These are phyloP conservation scores for Takifugu rubripes DNA, from an alignment of 2,797 vertebrate genomes.

Conservation along the genomic window DNA sequence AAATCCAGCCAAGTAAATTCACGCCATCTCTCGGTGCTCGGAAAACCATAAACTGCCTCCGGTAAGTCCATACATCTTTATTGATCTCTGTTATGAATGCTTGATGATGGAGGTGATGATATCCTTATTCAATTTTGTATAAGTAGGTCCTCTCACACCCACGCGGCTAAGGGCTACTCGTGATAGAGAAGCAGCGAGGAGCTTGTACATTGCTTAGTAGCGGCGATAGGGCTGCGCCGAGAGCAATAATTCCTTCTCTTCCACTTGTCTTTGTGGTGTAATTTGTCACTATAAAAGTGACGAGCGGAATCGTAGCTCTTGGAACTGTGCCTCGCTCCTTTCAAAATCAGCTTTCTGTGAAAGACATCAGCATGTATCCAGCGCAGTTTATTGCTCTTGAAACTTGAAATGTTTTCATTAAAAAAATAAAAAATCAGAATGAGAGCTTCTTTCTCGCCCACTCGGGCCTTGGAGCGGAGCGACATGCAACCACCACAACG, in stretches of 20 bases:
- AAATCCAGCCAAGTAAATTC: conserved; percentile 63
- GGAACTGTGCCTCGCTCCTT: conserved; percentile 60
- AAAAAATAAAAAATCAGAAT: background rate
- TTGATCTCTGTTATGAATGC: conserved; percentile 72
- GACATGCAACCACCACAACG: conserved; percentile 11
- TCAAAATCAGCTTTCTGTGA: conserved; percentile 59
- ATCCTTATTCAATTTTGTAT: conserved; percentile 75
- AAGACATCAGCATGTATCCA: conserved; percentile 56
- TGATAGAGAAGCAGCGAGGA: conserved; percentile 36
- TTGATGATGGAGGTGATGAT: conserved; percentile 56
- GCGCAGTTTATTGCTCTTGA: conserved; percentile 24
- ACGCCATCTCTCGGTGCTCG: conserved; percentile 49
- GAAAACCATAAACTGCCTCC: conserved; percentile 60
- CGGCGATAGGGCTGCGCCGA: conserved; percentile 58
- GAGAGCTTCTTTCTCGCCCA: background rate
- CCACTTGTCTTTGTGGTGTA: conserved; percentile 71
- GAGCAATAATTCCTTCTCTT: conserved; percentile 71
- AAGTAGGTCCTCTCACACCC: conserved; percentile 52
- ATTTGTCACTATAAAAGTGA: conserved; percentile 76
- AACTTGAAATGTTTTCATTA: conserved; percentile 19
- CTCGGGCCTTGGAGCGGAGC: conserved; percentile 18
- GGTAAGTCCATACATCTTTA: conserved; percentile 77
- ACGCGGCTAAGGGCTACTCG: conserved; percentile 45
- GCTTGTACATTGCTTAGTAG: conserved; percentile 55
- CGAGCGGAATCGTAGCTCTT: conserved; percentile 66